Conservation (phyloP, 2,113 vertebrate genomes). For the Merops nubicus region DNA sequence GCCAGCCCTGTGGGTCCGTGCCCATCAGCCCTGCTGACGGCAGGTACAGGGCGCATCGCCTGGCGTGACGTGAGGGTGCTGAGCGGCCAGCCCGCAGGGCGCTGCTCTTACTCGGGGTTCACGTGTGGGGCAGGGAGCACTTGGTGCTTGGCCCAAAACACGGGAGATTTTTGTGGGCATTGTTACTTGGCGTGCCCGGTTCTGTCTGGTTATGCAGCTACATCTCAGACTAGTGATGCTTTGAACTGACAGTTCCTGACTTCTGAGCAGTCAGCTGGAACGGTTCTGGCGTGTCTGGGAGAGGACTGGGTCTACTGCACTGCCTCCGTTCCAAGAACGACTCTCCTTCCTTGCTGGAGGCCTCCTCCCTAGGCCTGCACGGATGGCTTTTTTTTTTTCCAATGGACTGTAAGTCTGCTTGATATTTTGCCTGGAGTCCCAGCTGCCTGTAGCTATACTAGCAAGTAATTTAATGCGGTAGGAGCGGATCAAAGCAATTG, state of each 20-base stretch:
- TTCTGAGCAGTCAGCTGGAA: background rate
- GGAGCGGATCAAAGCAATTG: background rate
- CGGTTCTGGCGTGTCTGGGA: background rate
- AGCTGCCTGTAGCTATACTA: background rate
- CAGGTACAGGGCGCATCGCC: too few species aligned
- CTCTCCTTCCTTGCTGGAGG: background rate
- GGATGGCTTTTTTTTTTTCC: background rate
- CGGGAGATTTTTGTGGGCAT: fast-evolving
- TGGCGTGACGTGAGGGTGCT: fast-evolving
- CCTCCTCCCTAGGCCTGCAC: too few species aligned
- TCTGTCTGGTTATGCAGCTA: too few species aligned
- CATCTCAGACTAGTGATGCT: background rate
- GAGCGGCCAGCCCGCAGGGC: background rate
- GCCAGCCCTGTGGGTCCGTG: too few species aligned
- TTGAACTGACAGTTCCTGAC: too few species aligned
- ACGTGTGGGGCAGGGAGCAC: too few species aligned
- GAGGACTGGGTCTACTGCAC: background rate
- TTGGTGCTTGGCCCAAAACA: background rate
- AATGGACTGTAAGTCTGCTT: background rate
- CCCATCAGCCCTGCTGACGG: background rate
- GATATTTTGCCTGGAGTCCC: background rate
- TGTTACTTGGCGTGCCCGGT: background rate
- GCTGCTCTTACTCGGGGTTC: background rate
- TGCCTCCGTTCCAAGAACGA: background rate
- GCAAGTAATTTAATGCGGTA: background rate